phyloP scores from a whole-genome alignment of 2,797 vertebrate species.

The Caiman crocodilus region DNA sequence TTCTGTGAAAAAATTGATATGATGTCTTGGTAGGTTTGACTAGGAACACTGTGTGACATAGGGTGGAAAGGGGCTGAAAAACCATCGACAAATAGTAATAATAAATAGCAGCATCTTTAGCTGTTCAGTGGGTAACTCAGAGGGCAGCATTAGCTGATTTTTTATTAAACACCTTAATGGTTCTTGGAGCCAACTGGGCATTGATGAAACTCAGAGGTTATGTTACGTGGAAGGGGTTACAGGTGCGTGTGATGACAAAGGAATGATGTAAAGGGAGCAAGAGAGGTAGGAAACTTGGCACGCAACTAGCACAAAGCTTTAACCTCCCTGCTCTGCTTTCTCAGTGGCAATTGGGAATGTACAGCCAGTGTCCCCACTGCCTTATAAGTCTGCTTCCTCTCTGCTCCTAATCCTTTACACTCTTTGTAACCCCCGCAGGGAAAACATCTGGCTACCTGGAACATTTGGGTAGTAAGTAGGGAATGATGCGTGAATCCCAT shows the following conservation, averaged over 20 bases:
- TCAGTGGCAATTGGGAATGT: not conserved
- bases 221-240: not conserved
- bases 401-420: not conserved
- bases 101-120: not conserved
- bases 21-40: not conserved
- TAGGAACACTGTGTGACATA: not conserved
- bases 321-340: not conserved
- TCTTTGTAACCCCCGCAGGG: not conserved
- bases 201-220: not conserved
- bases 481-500: not conserved
- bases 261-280: not conserved
- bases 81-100: not conserved
- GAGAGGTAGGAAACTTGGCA: not conserved
- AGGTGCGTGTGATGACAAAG: not conserved
- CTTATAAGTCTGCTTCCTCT: not conserved
- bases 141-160: not conserved
- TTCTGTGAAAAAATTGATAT: not conserved
- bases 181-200: not conserved
- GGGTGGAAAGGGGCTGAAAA: not conserved
- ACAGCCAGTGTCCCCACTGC: not conserved
- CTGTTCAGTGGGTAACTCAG: not conserved
- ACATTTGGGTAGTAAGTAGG: not conserved
- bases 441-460: slow-evolving; percentile 31
- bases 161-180: not conserved
- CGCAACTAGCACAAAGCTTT: not conserved